Evolutionary conservation across 2,888 invertebrate genomes (phyloP).

Genomic region (Dasypolia templi): DNA sequence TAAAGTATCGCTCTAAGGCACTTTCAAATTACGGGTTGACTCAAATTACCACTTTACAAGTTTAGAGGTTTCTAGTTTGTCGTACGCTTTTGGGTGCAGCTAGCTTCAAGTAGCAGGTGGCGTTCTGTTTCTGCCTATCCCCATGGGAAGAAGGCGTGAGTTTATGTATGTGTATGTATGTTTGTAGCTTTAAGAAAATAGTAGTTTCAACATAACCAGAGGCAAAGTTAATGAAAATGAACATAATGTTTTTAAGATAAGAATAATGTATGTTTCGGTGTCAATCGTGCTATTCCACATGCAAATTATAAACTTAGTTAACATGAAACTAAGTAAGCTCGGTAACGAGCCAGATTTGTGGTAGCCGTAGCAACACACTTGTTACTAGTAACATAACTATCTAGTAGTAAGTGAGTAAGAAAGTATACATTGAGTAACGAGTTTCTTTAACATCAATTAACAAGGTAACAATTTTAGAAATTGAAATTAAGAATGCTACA

Average conservation of each 20-base stretch:
- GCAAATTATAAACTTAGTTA: constrained; percentile 56
- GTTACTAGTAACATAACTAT: constrained; percentile 14
- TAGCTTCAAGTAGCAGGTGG: too few relatives aligned
- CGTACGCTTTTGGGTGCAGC: constrained; percentile 5
- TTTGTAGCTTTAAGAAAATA: constrained; percentile 13
- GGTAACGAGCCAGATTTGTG: constrained; percentile 47
- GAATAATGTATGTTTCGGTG: constrained; percentile 51
- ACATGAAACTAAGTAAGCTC: constrained; percentile 41
- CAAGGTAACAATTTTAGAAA: background rate
- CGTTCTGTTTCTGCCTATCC: too few relatives aligned
- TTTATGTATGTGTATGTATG: too few relatives aligned
- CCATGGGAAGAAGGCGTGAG: too few relatives aligned
- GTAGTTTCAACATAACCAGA: constrained; percentile 16
- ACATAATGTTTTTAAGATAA: constrained; percentile 27
- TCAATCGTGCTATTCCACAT: constrained; percentile 47
- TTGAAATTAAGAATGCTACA: background rate
- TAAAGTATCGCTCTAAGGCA: constrained; percentile 18
- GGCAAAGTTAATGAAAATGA: constrained; percentile 15
- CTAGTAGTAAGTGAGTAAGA: too few relatives aligned
- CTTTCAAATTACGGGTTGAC: constrained; percentile 25
- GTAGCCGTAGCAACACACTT: constrained; percentile 13
- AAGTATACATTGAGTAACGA: constrained; percentile 14
- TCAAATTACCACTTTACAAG: constrained; percentile 15
- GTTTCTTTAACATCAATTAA: constrained; percentile 23
- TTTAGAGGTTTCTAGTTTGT: constrained; percentile 17